Percentiles rank a stretch among this genome's conserved stretches.
These are phyloP conservation scores for Neelides folsomi DNA, from an alignment of 2,888 invertebrate genomes.

Conservation along the genomic window DNA sequence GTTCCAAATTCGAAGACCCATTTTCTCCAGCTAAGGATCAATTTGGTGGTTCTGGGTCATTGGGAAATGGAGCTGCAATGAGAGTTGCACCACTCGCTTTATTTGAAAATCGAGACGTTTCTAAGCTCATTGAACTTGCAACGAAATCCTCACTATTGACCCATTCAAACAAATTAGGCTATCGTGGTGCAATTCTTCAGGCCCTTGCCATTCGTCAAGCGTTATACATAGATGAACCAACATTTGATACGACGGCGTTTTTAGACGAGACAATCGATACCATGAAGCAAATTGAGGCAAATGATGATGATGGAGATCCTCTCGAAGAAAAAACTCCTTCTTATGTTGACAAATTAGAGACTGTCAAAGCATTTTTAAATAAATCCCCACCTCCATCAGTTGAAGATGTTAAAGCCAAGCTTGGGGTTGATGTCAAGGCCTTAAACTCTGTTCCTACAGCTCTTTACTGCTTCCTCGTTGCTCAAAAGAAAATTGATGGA, in stretches of 20 bases:
- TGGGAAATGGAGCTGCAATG: constrained; percentile 69
- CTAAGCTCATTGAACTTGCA: constrained; percentile 42
- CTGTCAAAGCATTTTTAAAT: constrained; percentile 43
- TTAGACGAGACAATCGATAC: constrained; percentile 43
- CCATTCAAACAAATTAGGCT: constrained; percentile 42
- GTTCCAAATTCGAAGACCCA: constrained; percentile 46
- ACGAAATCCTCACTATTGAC: constrained; percentile 47
- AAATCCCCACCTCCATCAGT: constrained; percentile 39
- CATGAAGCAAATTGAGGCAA: constrained; percentile 39
- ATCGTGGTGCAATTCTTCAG: constrained; percentile 33
- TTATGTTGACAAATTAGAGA: constrained; percentile 45
- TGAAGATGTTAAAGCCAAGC: constrained; percentile 42
- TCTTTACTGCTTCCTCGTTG: constrained; percentile 52
- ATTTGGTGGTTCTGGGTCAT: constrained; percentile 55
- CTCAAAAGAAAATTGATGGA: constrained; percentile 42
- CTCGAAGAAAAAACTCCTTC: constrained; percentile 42
- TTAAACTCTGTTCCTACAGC: constrained; percentile 59
- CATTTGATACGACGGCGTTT: constrained; percentile 41
- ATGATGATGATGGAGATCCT: constrained; percentile 17
- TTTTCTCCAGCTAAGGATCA: constrained; percentile 51
- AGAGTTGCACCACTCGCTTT: constrained; percentile 53
- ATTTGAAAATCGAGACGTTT: constrained; percentile 37
- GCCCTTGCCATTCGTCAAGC: constrained; percentile 36
- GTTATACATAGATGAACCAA: constrained; percentile 16
- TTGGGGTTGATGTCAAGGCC: constrained; percentile 52